Evolutionary conservation across 2,888 invertebrate species (phyloP).

Genomic region (Tridacna crocea): DNA sequence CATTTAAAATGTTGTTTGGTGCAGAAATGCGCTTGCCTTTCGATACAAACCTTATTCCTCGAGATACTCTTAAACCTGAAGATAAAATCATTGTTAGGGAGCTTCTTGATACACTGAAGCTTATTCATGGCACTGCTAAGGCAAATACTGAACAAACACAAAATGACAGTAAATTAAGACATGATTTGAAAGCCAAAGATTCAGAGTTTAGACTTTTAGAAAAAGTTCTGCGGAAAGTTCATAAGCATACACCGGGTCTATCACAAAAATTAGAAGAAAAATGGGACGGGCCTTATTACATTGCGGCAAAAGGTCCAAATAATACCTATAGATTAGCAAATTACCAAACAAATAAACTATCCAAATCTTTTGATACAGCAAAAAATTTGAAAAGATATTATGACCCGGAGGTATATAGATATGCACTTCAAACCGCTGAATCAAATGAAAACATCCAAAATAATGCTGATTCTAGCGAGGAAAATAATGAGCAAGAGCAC

Average conservation of each 20-base stretch:
- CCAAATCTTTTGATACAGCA: too few species aligned
- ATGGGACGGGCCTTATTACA: slow-evolving; percentile 39
- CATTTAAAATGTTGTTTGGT: too few species aligned
- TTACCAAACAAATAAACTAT: slow-evolving; percentile 19
- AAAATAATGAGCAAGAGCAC: neutral
- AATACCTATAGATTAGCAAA: slow-evolving; percentile 32
- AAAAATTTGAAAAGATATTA: too few species aligned
- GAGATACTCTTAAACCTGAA: too few species aligned
- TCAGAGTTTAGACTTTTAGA: slow-evolving; percentile 31
- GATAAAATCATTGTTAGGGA: too few species aligned
- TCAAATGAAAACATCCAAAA: slow-evolving; percentile 9
- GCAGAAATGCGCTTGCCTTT: too few species aligned
- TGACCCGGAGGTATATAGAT: too few species aligned
- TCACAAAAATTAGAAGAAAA: slow-evolving; percentile 35
- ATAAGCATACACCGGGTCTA: slow-evolving; percentile 27
- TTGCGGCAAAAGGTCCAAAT: slow-evolving; percentile 25
- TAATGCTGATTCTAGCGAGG: neutral
- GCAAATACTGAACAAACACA: slow-evolving; percentile 38
- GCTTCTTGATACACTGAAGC: too few species aligned
- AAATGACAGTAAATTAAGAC: slow-evolving; percentile 35
- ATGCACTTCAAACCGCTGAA: slow-evolving; percentile 14
- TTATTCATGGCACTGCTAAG: too few species aligned
- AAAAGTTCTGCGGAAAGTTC: slow-evolving; percentile 22
- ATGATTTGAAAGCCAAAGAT: slow-evolving; percentile 36
- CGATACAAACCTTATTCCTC: too few species aligned